These are phyloP conservation scores for Nomada fucata DNA, from an alignment of 2,888 invertebrate genomes.

Conservation along the genomic window DNA sequence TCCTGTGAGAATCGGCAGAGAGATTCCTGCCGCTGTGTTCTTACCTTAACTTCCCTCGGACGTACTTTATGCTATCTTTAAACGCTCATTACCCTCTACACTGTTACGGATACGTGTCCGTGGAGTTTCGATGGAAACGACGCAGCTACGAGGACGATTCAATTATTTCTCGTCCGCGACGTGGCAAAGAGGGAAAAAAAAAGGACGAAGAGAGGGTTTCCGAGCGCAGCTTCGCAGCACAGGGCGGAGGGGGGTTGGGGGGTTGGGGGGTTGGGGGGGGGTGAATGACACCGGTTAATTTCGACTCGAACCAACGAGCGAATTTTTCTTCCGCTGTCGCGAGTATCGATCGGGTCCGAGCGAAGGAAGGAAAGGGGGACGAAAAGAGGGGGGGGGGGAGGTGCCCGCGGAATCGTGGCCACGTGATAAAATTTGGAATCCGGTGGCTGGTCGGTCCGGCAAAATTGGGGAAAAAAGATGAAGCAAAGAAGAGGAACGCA, in stretches of 20 bases:
- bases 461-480: neutral
- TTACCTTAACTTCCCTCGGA: constrained; percentile 40
- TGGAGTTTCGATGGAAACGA: constrained; percentile 25
- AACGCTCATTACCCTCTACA: constrained; percentile 50
- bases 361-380: neutral
- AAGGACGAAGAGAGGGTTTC: neutral
- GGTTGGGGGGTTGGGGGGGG: no score
- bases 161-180: constrained; percentile 26
- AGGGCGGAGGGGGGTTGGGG: no score
- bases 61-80: constrained; percentile 44
- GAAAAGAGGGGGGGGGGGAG: no score
- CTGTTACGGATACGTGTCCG: constrained; percentile 33
- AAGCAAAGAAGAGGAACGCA: constrained; percentile 14
- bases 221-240: neutral
- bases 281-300: neutral
- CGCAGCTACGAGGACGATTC: constrained; percentile 35
- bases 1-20: neutral
- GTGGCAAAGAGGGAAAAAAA: neutral
- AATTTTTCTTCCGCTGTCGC: neutral
- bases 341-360: constrained; percentile 15
- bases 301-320: neutral
- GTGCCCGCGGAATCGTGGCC: neutral
- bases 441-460: neutral
- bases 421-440: constrained; percentile 26
- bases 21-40: constrained; percentile 33